These are phyloP conservation scores for Conus ventricosus DNA, from an alignment of 1,140 invertebrate species.

Conservation along the genomic window DNA sequence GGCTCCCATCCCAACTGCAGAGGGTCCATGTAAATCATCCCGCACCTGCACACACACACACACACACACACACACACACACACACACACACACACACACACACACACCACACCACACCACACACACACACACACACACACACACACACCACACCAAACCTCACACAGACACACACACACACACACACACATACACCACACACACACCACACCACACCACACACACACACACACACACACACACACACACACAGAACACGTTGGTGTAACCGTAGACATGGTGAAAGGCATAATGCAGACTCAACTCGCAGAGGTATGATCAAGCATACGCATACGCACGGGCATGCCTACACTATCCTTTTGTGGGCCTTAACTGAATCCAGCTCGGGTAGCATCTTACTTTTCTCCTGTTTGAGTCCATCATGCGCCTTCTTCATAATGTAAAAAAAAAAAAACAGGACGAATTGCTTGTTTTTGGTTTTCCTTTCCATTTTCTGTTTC, in stretches of 20 bases:
- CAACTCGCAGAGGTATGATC: too few relatives aligned
- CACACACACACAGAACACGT: slow-evolving; percentile 1
- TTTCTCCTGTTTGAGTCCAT: too few relatives aligned
- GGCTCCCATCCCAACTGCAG: slow-evolving; percentile 70
- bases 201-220: background rate
- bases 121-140: background rate
- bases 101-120: too few relatives aligned
- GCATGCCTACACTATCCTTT: too few relatives aligned
- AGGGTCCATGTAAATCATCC: slow-evolving; percentile 74
- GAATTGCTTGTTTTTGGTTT: too few relatives aligned
- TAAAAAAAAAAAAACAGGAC: too few relatives aligned
- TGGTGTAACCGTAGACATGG: background rate
- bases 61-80: background rate
- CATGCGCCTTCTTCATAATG: too few relatives aligned
- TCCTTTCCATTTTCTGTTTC: too few relatives aligned
- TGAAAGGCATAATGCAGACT: background rate
- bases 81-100: slow-evolving; percentile 1
- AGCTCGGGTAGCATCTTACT: too few relatives aligned
- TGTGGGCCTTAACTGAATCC: too few relatives aligned
- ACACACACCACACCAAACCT: slow-evolving; percentile 54
- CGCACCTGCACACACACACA: slow-evolving; percentile 62
- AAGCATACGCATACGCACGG: too few relatives aligned
- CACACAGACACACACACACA: background rate
- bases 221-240: background rate
- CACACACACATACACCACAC: background rate